These are phyloP conservation scores for Chloroclystis v-ata DNA, from an alignment of 2,888 invertebrate genomes.

Conservation along the genomic window DNA sequence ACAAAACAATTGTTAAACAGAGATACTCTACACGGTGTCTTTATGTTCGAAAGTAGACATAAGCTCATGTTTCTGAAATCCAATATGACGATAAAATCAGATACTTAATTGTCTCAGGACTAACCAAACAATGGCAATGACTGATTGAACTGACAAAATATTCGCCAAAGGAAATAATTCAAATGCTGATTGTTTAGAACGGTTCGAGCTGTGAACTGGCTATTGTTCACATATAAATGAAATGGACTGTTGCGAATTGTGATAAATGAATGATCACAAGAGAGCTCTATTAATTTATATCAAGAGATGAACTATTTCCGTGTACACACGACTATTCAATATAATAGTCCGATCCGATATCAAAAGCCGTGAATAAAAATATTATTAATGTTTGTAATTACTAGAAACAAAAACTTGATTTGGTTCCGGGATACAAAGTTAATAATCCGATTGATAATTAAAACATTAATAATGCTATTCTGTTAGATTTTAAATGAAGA, in stretches of 20 bases:
- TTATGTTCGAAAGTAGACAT: conserved; percentile 3
- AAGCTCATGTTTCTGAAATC: conserved; percentile 15
- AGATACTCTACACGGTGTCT: background rate
- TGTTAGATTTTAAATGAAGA: too few species aligned
- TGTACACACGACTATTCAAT: conserved; percentile 21
- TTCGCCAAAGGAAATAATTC: conserved; percentile 38
- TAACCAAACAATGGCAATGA: conserved; percentile 24
- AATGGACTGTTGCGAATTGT: conserved; percentile 55
- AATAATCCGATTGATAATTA: too few species aligned
- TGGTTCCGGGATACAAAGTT: too few species aligned
- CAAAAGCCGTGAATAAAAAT: background rate
- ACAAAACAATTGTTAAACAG: conserved; percentile 1
- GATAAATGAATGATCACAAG: conserved; percentile 58
- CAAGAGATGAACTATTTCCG: conserved; percentile 49
- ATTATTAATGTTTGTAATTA: too few species aligned
- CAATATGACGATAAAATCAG: conserved; percentile 13
- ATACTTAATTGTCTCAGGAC: conserved; percentile 14
- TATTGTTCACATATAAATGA: conserved; percentile 65
- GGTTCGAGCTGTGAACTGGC: conserved; percentile 62
- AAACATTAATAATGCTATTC: too few species aligned
- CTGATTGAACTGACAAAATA: conserved; percentile 30
- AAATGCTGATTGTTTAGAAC: conserved; percentile 49
- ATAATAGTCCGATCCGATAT: background rate
- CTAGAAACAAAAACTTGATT: too few species aligned
- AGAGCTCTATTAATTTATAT: conserved; percentile 50